Percentiles rank a stretch among this genome's conserved stretches.
phyloP scores from a whole-genome alignment of 2,888 invertebrate genomes.

The Hymenopus coronatus region DNA sequence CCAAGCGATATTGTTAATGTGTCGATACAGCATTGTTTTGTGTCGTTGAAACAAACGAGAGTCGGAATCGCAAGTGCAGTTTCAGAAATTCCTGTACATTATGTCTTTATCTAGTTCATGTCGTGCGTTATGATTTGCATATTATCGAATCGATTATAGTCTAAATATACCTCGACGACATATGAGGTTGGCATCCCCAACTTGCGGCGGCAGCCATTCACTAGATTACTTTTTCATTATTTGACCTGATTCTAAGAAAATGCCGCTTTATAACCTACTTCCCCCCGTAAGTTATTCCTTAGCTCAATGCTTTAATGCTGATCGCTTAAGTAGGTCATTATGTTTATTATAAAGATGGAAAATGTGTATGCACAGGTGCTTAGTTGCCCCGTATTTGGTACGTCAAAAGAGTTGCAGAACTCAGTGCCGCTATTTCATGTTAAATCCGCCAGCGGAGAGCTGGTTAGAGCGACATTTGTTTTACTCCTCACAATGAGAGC shows the following conservation, averaged over 20 bases:
- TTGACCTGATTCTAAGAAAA: neutral
- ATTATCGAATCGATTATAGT: neutral
- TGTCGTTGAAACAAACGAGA: neutral
- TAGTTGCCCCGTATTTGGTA: too few species aligned
- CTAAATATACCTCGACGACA: neutral
- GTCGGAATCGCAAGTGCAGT: neutral
- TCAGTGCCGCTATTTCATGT: too few species aligned
- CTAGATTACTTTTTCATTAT: neutral
- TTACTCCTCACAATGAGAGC: too few species aligned
- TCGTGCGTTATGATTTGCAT: neutral
- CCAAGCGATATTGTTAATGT: neutral
- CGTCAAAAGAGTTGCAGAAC: too few species aligned
- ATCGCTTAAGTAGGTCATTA: too few species aligned
- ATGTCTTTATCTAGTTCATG: neutral
- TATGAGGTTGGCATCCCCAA: neutral
- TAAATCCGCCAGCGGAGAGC: too few species aligned
- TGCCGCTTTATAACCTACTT: neutral
- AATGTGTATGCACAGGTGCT: too few species aligned
- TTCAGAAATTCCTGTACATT: neutral
- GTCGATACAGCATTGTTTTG: neutral
- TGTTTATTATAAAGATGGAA: too few species aligned
- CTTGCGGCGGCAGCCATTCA: neutral
- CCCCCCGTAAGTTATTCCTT: neutral
- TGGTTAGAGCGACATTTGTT: too few species aligned
- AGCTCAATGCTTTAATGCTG: too few species aligned